phyloP scores from a whole-genome alignment of 2,888 invertebrate species.

The Drosophila incognita region DNA sequence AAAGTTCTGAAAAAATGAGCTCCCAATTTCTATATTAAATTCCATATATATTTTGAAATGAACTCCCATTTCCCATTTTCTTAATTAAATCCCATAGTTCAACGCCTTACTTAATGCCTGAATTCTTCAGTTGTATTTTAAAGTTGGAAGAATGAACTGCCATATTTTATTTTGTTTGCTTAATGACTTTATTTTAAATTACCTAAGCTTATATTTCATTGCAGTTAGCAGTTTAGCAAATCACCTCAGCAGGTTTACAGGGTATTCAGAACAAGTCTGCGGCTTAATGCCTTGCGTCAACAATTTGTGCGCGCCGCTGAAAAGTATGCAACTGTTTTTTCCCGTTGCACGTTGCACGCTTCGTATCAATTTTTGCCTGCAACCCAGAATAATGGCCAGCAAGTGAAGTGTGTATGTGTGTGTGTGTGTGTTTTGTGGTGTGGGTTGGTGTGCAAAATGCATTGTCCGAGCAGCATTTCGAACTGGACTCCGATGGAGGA shows the following conservation, averaged over 20 bases:
- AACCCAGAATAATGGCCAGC: conserved; percentile 22
- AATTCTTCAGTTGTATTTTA: neutral
- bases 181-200: too few species aligned
- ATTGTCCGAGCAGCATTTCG: conserved; percentile 64
- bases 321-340: conserved; percentile 60
- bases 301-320: conserved; percentile 72
- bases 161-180: too few species aligned
- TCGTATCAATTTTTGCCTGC: conserved; percentile 72
- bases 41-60: neutral
- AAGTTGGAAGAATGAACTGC: too few species aligned
- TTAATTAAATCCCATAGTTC: neutral
- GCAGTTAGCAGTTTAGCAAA: neutral
- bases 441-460: conserved; percentile 45
- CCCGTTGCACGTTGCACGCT: conserved; percentile 50
- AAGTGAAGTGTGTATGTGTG: conserved; percentile 2
- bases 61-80: neutral
- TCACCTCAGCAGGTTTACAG: neutral
- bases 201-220: too few species aligned
- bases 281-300: conserved; percentile 81
- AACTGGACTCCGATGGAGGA: conserved; percentile 37
- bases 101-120: neutral
- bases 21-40: neutral
- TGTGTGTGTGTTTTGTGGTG: neutral
- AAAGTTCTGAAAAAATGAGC: neutral
- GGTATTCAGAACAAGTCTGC: conserved; percentile 40